A percentile compares a stretch with the other conserved stretches of the same genome.
Conservation (phyloP, 2,113 vertebrate genomes). For the Peromyscus leucopus region DNA sequence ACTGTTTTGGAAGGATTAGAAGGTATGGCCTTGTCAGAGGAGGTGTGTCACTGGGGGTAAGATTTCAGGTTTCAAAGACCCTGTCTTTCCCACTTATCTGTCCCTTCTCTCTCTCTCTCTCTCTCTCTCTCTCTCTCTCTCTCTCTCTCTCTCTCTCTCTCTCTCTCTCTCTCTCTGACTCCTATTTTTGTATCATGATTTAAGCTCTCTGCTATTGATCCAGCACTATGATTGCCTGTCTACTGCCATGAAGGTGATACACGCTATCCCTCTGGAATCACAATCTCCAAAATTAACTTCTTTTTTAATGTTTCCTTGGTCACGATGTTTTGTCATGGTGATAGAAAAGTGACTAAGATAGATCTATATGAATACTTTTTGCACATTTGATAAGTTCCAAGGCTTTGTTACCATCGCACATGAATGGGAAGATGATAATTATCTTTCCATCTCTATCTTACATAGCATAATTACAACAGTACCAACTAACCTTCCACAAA, state of each 20-base stretch:
- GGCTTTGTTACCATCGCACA: not conserved
- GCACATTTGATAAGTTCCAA: not conserved
- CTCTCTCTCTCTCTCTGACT: too few species aligned
- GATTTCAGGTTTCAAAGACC: not conserved
- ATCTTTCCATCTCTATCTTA: not conserved
- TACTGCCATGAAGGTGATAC: too few species aligned
- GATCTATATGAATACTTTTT: not conserved
- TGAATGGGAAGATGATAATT: not conserved
- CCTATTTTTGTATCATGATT: not conserved
- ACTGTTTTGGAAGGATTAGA: not conserved
- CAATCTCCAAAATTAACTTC: not conserved
- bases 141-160: too few species aligned
- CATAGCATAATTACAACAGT: not conserved
- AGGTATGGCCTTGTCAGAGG: not conserved
- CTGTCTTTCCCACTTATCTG: not conserved
- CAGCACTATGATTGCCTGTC: not conserved
- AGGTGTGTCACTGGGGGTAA: too few species aligned
- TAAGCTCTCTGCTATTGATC: not conserved
- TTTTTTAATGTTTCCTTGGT: not conserved
- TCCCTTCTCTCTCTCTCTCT: not conserved
- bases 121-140: not conserved
- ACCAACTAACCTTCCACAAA: not conserved
- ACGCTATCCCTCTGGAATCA: not conserved
- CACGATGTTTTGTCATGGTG: not conserved
- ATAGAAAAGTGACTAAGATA: not conserved